Evolutionary conservation across 2,113 vertebrate genomes (phyloP), one percentile per base, ranked within the genome.

Genomic region (Pluvianellus socialis): DNA sequence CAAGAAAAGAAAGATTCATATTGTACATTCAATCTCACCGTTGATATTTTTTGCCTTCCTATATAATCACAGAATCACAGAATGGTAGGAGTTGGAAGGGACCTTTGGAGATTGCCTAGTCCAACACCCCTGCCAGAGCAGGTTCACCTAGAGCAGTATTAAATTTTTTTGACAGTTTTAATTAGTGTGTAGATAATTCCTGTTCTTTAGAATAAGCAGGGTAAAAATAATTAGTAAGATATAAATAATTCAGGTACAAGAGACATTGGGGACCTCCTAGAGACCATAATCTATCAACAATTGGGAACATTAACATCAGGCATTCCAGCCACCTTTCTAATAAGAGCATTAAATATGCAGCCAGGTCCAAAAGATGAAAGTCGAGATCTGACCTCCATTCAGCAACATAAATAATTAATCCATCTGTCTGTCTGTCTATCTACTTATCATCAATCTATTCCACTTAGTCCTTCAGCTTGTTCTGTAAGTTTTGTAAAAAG

Each of bases 351-450:
- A 93, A 96, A 93, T 86, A 88, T 92, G 62, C 53, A 95, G 40
- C 14, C 50, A 92, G 42, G 76, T 81, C 38, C 74, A 72, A 91
- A 79, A 72, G 33, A 87, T 61, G 35, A 72, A 94, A 93, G 62
- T 40, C 85, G 58, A 85, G 26, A 85, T 72, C 84, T 90, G 44
- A 76, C 74, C 66, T 94, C 74, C 35, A 79, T 90, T 93, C 84
- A 92, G 66, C 32, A 85, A 53, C 30, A 87, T 92, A 81, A 96
- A 96, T 92, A 92, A 79, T 96, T 86, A 90, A 94, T 86, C 6
- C 12, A n/a, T 47, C 77, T 92, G 44, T 47, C 77, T 92, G 44
- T 92, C 84, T 92, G 27, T 83, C 47, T 77, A 75, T 74, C 77
- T 74, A 84, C 40, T 30, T 76, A 80, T 83, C 50, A 65, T 76